Evolutionary conservation across 1,140 invertebrate genomes (phyloP).

Genomic region (Drosophila aff.): DNA sequence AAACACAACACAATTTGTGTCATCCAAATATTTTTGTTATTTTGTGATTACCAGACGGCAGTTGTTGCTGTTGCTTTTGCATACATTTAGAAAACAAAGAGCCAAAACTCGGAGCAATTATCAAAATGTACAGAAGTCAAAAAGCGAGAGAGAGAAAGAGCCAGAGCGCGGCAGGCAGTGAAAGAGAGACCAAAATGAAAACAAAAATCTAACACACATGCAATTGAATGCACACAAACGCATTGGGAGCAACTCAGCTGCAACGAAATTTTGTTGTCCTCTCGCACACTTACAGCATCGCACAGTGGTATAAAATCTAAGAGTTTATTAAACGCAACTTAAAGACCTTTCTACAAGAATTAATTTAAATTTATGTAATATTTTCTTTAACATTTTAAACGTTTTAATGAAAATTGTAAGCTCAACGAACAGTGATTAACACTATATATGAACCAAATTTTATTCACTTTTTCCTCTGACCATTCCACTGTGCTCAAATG

Average conservation of each 20-base stretch:
- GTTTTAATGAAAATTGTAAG: not conserved
- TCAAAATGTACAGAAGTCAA: constrained; percentile 62
- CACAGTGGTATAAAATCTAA: constrained; percentile 17
- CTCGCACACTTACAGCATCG: constrained; percentile 16
- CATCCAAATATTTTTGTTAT: constrained; percentile 51
- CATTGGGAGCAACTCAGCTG: constrained; percentile 52
- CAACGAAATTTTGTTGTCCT: constrained; percentile 62
- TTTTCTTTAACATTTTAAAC: not conserved
- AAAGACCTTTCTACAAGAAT: too few species aligned
- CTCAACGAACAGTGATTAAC: not conserved
- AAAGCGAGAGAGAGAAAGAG: constrained; percentile 11
- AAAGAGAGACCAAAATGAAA: constrained; percentile 40
- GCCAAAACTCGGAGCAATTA: constrained; percentile 56
- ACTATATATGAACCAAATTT: not conserved
- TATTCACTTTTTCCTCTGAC: not conserved
- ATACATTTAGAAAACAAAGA: constrained; percentile 64
- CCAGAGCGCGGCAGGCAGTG: constrained; percentile 13
- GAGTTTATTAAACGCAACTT: not conserved
- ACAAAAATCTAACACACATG: constrained; percentile 46
- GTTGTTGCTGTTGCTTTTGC: constrained; percentile 43
- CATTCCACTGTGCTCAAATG: constrained; percentile 46
- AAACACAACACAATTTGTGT: constrained; percentile 36
- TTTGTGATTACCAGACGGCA: constrained; percentile 26
- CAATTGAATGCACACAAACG: constrained; percentile 34
- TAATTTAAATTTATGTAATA: too few species aligned